Conservation (phyloP, 2,797 vertebrate genomes). For the Vespertilio murinus region DNA sequence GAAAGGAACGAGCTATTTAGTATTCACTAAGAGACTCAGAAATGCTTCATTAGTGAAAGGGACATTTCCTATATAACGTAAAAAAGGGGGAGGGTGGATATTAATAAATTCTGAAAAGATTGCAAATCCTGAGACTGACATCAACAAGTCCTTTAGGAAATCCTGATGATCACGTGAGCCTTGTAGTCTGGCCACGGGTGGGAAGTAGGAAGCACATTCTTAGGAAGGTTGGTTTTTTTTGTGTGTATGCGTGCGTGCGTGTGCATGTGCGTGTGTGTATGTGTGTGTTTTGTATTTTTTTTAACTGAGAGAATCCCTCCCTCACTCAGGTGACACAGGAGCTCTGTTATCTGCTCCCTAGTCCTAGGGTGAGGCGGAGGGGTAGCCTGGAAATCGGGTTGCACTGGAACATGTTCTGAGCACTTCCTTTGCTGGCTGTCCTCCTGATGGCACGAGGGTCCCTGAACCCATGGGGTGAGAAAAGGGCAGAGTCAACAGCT, state of each 20-base stretch:
- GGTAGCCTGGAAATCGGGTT: neutral
- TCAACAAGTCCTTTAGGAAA: neutral
- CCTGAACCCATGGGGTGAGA: neutral
- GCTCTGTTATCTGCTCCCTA: neutral
- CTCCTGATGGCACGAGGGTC: neutral
- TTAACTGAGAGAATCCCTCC: neutral
- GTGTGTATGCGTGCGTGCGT: too few species aligned
- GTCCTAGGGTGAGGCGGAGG: neutral
- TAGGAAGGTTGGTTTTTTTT: neutral
- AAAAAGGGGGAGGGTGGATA: neutral
- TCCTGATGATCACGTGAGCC: neutral
- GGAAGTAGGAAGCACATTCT: slow-evolving; percentile 34
- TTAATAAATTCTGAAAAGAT: slow-evolving; percentile 13
- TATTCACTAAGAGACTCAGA: neutral
- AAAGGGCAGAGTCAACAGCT: neutral
- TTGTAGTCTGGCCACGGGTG: neutral
- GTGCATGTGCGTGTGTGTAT: too few species aligned
- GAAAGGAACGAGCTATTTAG: slow-evolving; percentile 38
- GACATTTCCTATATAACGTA: neutral
- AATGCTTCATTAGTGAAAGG: neutral
- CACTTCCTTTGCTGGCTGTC: neutral
- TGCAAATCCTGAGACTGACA: neutral
- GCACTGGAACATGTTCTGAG: neutral
- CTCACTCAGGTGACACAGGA: neutral
- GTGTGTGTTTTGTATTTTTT: slow-evolving; percentile 2